Evolutionary conservation across 2,797 vertebrate species (phyloP).

Genomic region (Coendou prehensilis): DNA sequence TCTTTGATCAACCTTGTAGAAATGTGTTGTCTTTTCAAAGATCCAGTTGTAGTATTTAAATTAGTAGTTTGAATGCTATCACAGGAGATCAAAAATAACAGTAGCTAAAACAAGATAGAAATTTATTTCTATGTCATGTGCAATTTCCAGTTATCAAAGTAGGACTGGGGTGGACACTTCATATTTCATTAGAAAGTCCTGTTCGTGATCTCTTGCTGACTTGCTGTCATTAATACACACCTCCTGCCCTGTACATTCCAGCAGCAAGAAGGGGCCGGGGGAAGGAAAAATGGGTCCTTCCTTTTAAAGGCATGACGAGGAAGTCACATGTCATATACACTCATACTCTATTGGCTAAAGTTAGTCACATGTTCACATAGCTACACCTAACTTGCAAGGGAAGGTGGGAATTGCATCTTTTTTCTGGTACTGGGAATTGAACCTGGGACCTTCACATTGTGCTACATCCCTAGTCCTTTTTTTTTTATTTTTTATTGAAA

Average conservation of each 20-base stretch:
- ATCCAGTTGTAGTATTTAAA: background rate
- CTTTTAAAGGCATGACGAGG: background rate
- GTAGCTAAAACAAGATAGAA: background rate
- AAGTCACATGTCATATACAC: background rate
- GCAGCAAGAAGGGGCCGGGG: background rate
- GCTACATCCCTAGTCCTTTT: background rate
- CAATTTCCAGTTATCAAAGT: background rate
- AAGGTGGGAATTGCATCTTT: background rate
- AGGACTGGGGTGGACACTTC: too few relatives aligned
- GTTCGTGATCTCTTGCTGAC: background rate
- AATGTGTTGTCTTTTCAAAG: background rate
- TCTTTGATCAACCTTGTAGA: background rate
- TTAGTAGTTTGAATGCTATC: background rate
- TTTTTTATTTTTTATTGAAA: background rate
- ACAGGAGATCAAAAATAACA: background rate
- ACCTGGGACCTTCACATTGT: background rate
- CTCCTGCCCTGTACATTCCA: background rate
- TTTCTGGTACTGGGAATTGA: background rate
- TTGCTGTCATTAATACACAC: background rate
- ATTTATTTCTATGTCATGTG: background rate
- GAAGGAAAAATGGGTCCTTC: background rate
- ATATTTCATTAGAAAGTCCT: background rate
- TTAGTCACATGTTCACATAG: background rate
- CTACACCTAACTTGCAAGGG: background rate
- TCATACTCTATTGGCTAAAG: background rate